Conservation (phyloP, 1,140 invertebrate species). For the Formica exsecta region DNA sequence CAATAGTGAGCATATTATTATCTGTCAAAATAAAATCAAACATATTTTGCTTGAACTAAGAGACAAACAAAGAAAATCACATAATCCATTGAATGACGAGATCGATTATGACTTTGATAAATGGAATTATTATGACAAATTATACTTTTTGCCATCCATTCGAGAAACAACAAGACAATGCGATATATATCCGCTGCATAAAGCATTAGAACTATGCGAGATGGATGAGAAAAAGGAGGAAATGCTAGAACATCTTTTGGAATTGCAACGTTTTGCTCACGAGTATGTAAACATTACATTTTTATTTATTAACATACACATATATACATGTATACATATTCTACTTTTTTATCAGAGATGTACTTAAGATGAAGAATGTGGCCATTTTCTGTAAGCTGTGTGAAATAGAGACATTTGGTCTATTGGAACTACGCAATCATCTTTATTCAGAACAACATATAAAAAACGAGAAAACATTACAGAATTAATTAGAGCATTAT, state of each 20-base stretch:
- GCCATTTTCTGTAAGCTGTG: conserved; percentile 85
- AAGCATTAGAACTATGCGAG: conserved; percentile 84
- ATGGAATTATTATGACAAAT: conserved; percentile 79
- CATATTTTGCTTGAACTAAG: conserved; percentile 69
- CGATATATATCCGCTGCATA: conserved; percentile 88
- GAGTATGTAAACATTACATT: conserved; percentile 71
- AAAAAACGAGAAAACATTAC: conserved; percentile 18
- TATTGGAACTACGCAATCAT: conserved; percentile 84
- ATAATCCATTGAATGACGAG: conserved; percentile 42
- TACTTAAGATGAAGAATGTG: conserved; percentile 66
- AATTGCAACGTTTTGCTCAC: conserved; percentile 70
- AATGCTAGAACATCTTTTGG: conserved; percentile 71
- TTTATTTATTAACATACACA: neutral
- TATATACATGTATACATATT: conserved; percentile 1
- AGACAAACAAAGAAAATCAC: conserved; percentile 64
- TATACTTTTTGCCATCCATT: conserved; percentile 70
- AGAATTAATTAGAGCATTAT: neutral
- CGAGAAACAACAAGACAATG: conserved; percentile 82
- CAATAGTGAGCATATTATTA: conserved; percentile 57
- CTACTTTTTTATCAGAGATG: conserved; percentile 79
- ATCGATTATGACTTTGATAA: conserved; percentile 24
- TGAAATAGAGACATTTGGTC: conserved; percentile 77
- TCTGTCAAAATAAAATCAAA: conserved; percentile 76
- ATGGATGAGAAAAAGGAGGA: conserved; percentile 70
- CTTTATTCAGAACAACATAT: conserved; percentile 83